Conservation (phyloP, 1,140 invertebrate genomes). For the Matsumurasca onukii region DNA sequence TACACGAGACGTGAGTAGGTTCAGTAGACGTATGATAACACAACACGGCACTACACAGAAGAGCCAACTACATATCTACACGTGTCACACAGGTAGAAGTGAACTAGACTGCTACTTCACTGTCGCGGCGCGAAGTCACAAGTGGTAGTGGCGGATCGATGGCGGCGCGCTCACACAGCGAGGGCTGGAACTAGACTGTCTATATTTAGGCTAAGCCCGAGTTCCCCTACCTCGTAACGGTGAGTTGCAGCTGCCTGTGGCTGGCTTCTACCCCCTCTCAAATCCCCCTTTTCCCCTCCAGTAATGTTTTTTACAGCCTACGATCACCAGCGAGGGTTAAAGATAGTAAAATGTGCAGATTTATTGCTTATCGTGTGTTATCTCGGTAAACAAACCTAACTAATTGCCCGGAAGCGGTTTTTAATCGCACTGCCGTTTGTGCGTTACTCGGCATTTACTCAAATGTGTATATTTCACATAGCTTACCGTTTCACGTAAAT, state of each 20-base stretch:
- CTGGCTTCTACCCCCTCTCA: conserved; percentile 29
- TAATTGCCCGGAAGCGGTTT: neutral
- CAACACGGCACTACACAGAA: too few relatives aligned
- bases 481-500: too few relatives aligned
- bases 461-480: too few relatives aligned
- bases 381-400: neutral
- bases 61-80: conserved; percentile 19
- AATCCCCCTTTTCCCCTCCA: conserved; percentile 13
- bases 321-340: conserved; percentile 24
- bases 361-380: neutral
- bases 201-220: conserved; percentile 33
- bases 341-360: conserved; percentile 1
- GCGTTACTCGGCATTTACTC: too few relatives aligned
- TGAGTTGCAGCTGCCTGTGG: conserved; percentile 31
- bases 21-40: too few relatives aligned
- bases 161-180: neutral
- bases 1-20: too few relatives aligned
- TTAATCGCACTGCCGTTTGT: too few relatives aligned
- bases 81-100: neutral
- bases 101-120: neutral
- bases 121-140: too few relatives aligned
- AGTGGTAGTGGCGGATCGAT: neutral
- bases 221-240: conserved; percentile 24
- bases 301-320: conserved; percentile 21
- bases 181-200: conserved; percentile 28